Evolutionary conservation across 2,888 invertebrate genomes (phyloP), one percentile per base, ranked within the genome.

Genomic region (Leptarthrus brevirostris): DNA sequence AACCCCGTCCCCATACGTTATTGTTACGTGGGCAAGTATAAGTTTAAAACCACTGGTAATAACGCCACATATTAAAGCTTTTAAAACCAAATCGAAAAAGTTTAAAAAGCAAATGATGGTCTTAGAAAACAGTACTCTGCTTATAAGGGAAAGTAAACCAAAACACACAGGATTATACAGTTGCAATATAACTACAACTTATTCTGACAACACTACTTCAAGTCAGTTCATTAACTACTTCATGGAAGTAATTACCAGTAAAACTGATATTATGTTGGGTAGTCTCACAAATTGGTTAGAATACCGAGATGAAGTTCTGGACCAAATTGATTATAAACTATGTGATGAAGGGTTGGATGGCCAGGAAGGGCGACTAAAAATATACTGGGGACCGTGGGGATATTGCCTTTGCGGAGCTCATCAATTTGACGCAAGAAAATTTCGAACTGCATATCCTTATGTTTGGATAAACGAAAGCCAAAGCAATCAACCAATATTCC

Each of bases 341-440:
- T 47, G 30, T 4, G 58, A 69, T 16, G 73, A 73, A 52, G 49
- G 52, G 52, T 18, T 70, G n/a, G 53, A 61, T 10, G 70, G 54
- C 16, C 58, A 72, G 34, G 52, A 58, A 10, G 69, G 56, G 4
- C 14, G 36, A 5, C n/a, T 73, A n/a, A 58, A 47, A 40, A 22
- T 73, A 6, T 47, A 16, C 14, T 75, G 75, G 75, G 58, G 61
- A 12, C 10, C 24, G 10, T 75, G 70, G 73, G 30, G 73, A 1
- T 18, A 18, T 26, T 75, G 75, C 18, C 30, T 75, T 26, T 75
- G 75, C 40, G 75, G 75, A 36, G n/a, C 53, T 1, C 30, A 40
- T 53, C 69, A 53, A 30, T 75, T 61, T 53, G 70, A 70, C 44
- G 56, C 73, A 1, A 49, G 56, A 14, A 34, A 70, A 14, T 61